A percentile compares a stretch with the other conserved stretches of the same genome.
Evolutionary conservation across 2,888 invertebrate species (phyloP).

Genomic region (Mechanitis messenoides): DNA sequence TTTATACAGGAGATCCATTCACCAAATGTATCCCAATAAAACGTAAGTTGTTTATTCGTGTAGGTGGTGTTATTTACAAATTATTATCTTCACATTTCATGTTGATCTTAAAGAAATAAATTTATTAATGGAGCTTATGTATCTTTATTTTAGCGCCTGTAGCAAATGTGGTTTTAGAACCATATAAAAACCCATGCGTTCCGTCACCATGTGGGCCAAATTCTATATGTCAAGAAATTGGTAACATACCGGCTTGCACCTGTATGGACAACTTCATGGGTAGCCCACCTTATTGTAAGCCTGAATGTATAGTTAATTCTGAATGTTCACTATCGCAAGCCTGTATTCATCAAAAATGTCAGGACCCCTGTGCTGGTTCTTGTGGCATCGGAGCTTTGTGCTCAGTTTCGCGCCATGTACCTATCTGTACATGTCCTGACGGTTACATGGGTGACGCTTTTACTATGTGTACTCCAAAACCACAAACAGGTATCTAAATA

Average conservation of each 20-base stretch:
- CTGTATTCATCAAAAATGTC: slow-evolving; percentile 83
- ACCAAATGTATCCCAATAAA: slow-evolving; percentile 74
- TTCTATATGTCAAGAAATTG: slow-evolving; percentile 78
- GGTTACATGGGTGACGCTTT: slow-evolving; percentile 83
- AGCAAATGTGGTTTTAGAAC: slow-evolving; percentile 65
- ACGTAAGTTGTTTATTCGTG: slow-evolving; percentile 57
- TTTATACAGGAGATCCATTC: slow-evolving; percentile 82
- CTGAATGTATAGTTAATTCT: slow-evolving; percentile 82
- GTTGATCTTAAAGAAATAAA: neutral
- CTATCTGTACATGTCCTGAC: slow-evolving; percentile 83
- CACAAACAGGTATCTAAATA: slow-evolving; percentile 50
- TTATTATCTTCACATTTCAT: neutral
- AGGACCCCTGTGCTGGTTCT: slow-evolving; percentile 83
- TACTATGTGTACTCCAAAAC: slow-evolving; percentile 65
- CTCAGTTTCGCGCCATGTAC: slow-evolving; percentile 82
- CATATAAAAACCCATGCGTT: slow-evolving; percentile 73
- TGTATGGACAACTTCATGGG: slow-evolving; percentile 79
- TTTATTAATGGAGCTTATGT: neutral
- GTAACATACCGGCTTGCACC: slow-evolving; percentile 78
- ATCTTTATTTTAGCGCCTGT: slow-evolving; percentile 53
- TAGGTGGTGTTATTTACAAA: neutral
- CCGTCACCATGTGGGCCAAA: slow-evolving; percentile 84
- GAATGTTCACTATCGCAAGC: slow-evolving; percentile 82
- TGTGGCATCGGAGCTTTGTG: slow-evolving; percentile 80
- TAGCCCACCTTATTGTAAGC: slow-evolving; percentile 80